phyloP scores from a whole-genome alignment of 2,888 invertebrate species.

The Hipparchia sbordonii region DNA sequence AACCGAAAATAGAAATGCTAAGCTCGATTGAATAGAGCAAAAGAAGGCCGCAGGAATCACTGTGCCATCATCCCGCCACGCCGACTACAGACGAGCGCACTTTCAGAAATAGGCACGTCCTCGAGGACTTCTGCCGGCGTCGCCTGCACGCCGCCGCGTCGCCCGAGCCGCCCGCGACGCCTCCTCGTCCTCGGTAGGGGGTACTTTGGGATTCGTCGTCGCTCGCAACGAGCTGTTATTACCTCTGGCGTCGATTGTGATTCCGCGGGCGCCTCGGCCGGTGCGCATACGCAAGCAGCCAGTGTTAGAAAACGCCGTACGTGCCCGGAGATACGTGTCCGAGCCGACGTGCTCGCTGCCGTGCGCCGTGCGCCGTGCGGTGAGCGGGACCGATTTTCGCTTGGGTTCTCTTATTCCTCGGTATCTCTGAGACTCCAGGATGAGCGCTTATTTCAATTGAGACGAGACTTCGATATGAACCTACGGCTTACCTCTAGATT shows the following conservation, averaged over 20 bases:
- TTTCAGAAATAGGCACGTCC: neutral
- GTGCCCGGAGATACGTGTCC: slow-evolving; percentile 40
- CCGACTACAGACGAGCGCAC: neutral
- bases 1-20: too few species aligned
- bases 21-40: too few species aligned
- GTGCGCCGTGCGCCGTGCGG: neutral
- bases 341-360: slow-evolving; percentile 13
- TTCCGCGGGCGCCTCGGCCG: slow-evolving; percentile 54
- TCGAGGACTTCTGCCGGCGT: neutral
- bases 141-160: neutral
- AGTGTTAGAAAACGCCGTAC: slow-evolving; percentile 42
- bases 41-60: too few species aligned
- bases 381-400: neutral
- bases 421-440: neutral
- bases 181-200: slow-evolving; percentile 20
- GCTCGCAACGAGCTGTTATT: slow-evolving; percentile 61
- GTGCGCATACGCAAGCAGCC: slow-evolving; percentile 46
- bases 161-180: neutral
- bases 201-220: slow-evolving; percentile 57
- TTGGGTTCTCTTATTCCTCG: neutral
- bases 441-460: too few species aligned
- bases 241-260: slow-evolving; percentile 61
- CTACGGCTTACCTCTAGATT: neutral
- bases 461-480: too few species aligned
- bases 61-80: neutral